Evolutionary conservation across 2,888 invertebrate species (phyloP), one percentile per base, ranked within the genome.

Genomic region (Sesamia inferens): DNA sequence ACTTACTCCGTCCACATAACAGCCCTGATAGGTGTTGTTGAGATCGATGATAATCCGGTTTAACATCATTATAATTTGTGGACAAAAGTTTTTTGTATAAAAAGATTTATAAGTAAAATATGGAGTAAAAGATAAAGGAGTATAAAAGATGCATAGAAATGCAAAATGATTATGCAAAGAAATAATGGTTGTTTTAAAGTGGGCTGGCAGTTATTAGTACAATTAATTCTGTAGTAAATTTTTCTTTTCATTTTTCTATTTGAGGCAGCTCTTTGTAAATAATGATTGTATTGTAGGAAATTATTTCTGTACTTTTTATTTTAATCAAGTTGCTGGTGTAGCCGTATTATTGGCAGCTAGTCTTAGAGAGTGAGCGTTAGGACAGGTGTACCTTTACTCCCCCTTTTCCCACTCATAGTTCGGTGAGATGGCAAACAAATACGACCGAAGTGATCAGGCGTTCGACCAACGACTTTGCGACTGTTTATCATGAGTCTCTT

Each of bases 181-280:
- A 74, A 44, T 31, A 58, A 58, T 51, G 19, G 14, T 58, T 64
- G 16, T 22, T 64, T 63, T 42, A 48, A 70, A 24, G 24, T 69
- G 4, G 24, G 44, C 8, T 55, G 54, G 14, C 44, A 14, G n/a
- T n/a, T n/a, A n/a, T n/a, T n/a, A n/a, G 31, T 54, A 31, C 8
- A 70, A 54, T 67, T 24, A 24, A 31, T 54, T 42, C 7, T 14
- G 14, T 68, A 24, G n/a, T 66, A 69, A 67, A 69, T 42, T 11
- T 42, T 24, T 42, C 10, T 7, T 67, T 66, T 69, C 19, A 39
- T 47, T 70, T 39, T 57, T 22, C 14, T 68, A 19, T 42, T 42
- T 14, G 24, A 5, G 42, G 51, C 51, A n/a, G 22, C 22, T 22
- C 48, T 51, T 68, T 68, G 22, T 42, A 19, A 48, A 42, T 67